Conservation (phyloP, 2,797 vertebrate genomes). For the Halcyon badia region DNA sequence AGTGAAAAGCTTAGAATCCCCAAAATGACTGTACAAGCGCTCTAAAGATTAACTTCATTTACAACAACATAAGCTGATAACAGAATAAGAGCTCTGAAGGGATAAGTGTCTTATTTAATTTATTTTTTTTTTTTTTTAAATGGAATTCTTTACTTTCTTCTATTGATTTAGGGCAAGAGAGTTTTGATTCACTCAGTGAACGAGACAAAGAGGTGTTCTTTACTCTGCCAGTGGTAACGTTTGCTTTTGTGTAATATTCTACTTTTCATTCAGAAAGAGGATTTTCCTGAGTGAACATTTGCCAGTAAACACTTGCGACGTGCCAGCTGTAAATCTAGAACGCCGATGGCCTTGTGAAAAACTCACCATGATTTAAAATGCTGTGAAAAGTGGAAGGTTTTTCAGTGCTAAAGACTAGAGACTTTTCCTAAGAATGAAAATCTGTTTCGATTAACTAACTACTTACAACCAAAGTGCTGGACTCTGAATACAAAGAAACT, state of each 20-base stretch:
- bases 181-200: neutral
- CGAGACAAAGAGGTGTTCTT: neutral
- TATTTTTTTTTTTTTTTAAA: neutral
- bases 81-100: neutral
- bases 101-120: neutral
- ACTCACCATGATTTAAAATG: slow-evolving; percentile 25
- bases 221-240: neutral
- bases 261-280: slow-evolving; percentile 13
- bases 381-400: slow-evolving; percentile 2
- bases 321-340: slow-evolving; percentile 46
- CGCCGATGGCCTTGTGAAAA: slow-evolving; percentile 10
- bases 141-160: neutral
- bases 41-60: slow-evolving; percentile 20
- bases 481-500: neutral
- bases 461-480: slow-evolving; percentile 23
- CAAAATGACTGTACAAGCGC: neutral
- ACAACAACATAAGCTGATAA: neutral
- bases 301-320: slow-evolving; percentile 35
- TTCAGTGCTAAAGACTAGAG: slow-evolving; percentile 38
- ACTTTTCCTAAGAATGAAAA: slow-evolving; percentile 7
- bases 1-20: neutral
- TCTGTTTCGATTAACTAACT: slow-evolving; percentile 50
- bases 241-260: neutral
- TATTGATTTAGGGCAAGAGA: neutral
- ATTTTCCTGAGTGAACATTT: slow-evolving; percentile 37